These are phyloP conservation scores for Gila robusta DNA, from an alignment of 2,797 vertebrate species.

Conservation along the genomic window DNA sequence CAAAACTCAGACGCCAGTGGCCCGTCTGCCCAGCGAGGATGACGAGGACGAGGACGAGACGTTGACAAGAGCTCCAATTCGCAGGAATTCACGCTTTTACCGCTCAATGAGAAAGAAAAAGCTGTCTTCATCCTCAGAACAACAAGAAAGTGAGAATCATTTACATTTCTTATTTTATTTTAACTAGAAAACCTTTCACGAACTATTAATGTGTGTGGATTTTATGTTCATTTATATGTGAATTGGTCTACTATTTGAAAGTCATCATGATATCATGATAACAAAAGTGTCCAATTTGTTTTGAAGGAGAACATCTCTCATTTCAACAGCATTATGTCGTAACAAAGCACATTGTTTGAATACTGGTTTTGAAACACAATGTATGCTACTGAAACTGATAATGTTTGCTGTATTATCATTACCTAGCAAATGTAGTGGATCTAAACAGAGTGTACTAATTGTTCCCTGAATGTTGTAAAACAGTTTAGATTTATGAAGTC, in stretches of 20 bases:
- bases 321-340: neutral
- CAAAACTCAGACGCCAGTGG: conserved; percentile 34
- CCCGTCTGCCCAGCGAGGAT: conserved; percentile 14
- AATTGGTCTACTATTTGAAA: neutral
- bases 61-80: conserved; percentile 64
- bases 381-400: conserved; percentile 4
- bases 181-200: neutral
- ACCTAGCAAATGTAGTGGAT: neutral
- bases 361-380: neutral
- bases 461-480: neutral
- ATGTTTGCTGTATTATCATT: neutral
- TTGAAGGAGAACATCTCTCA: neutral
- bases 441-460: neutral
- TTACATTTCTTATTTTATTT: neutral
- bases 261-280: neutral
- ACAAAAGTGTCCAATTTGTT: neutral
- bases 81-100: conserved; percentile 79
- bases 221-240: neutral
- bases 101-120: conserved; percentile 80
- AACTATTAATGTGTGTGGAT: neutral
- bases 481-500: neutral
- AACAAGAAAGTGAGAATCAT: conserved; percentile 67
- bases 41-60: conserved; percentile 72
- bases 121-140: conserved; percentile 53
- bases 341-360: neutral